Base-by-base conservation (phyloP, 2,113 vertebrate species). In the Protobothrops flavoviridis region DNA sequence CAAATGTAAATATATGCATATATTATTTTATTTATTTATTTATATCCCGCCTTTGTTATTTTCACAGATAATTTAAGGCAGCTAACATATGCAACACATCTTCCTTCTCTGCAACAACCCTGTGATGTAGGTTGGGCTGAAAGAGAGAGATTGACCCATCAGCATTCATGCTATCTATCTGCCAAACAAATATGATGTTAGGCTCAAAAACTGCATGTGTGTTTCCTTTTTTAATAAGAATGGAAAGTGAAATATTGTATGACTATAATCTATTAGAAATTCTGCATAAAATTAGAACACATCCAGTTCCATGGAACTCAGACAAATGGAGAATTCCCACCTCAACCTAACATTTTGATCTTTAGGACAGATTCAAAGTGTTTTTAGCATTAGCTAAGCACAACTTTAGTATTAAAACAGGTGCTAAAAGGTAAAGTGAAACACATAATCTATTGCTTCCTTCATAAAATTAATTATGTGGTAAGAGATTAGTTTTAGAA, bases 201-300 rank as follows among this genome's bases (percentile, higher is more conserved):
- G 2, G 0, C 0, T 0, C 92, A 94, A 87, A 85, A 59, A 4
- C 88, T 57, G 85, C 57, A 43, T 0, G 0, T 90, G 90, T 92
- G 29, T 89, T 89, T 94, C 86, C 55, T 88, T 89, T 50, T 64
- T 55, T 64, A 33, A 93, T 52, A 5, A 85, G 88, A 90, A 21
- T n/a, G 64, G 48, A 50, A 85, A 94, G 55, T 95, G 95, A 94
- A 0, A 3, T 21, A 43, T 93, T 74, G 87, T 53, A 2, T 45
- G 92, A n/a, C 48, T 91, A 52, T 81, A 20, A 13, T 88, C 50
- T 92, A n/a, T 90, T 92, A 93, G 95, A 93, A 93, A 0, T 26
- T 0, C 0, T 85, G 50, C 15, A 0, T 89, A 55, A 88, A 61
- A 55, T 0, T 17, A 92, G 90, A 59, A 94, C 87, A 85, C 50